Base-by-base conservation (phyloP, 1,140 invertebrate genomes). In the Drosophila lacteicornis region DNA sequence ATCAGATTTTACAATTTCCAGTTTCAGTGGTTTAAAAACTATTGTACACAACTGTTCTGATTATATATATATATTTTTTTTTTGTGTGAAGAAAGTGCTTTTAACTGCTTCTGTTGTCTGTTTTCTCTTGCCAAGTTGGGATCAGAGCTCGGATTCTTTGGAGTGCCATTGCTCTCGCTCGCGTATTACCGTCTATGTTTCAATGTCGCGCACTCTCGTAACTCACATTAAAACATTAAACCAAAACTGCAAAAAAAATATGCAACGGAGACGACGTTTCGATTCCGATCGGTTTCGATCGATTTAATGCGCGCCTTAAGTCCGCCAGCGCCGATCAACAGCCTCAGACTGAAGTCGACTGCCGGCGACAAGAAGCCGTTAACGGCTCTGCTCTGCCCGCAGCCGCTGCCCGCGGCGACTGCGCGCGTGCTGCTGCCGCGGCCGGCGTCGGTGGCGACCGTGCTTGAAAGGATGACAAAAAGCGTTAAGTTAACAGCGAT, bases 251-350 rank as follows among this genome's bases (percentile, higher is more conserved):
- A 71, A 82, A 46, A 79, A 79, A 67, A 78, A 43, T 58, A 42
- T 12, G 50, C 30, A 45, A 50, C 45, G 36, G 43, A 40, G 53
- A 58, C 43, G 49, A 43, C 69, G 70, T 50, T 56, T 40, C 47
- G 68, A 17, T 25, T 60, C 5, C 36, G 71, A 68, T 36, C 38
- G 19, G 62, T 22, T n/a, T 46, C 45, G 55, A 58, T 17, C 49
- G 30, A 47, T 51, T 60, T 19, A 60, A 68, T 46, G 66, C 71
- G 80, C 87, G 87, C 86, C 81, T 38, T 58, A 84, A 81, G 74
- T 86, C 66, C 74, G 81, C 63, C 78, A 83, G 83, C 91, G 91
- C 75, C 84, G 76, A 83, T 92, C 75, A 75, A 79, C 91, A 91
- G 91, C 90, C 91, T 92, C 81, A 80, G 62, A 69, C 74, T 76